phyloP scores from a whole-genome alignment of 2,888 invertebrate genomes.

The Acrobasis suavella region DNA sequence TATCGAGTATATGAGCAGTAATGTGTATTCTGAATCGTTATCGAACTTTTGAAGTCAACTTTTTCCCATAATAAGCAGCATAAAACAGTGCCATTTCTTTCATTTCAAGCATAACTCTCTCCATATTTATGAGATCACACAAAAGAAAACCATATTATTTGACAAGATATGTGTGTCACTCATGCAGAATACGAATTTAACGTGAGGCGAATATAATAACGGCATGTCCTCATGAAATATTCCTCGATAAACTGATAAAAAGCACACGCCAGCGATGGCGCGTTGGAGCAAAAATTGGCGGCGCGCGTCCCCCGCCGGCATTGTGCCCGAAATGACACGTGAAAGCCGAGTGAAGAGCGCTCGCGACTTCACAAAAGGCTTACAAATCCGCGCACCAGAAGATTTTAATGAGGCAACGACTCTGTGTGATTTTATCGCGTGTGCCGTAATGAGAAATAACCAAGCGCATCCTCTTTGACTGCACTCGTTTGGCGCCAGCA shows the following conservation, averaged over 20 bases:
- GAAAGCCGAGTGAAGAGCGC: constrained; percentile 75
- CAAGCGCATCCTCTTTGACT: constrained; percentile 79
- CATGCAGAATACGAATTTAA: constrained; percentile 46
- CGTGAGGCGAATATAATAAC: constrained; percentile 54
- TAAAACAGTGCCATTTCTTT: too few species aligned
- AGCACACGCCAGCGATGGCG: constrained; percentile 57
- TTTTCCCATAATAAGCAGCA: too few species aligned
- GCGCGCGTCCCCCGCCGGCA: constrained; percentile 58
- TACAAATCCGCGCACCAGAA: constrained; percentile 81
- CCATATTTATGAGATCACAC: constrained; percentile 26
- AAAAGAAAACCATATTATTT: constrained; percentile 32
- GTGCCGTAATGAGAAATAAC: constrained; percentile 81
- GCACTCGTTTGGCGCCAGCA: constrained; percentile 58
- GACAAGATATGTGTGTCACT: constrained; percentile 42
- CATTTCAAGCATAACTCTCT: neutral
- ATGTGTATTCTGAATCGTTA: too few species aligned
- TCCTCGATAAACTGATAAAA: constrained; percentile 68
- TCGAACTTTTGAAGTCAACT: too few species aligned
- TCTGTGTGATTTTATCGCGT: constrained; percentile 82
- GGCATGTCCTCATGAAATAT: constrained; percentile 52
- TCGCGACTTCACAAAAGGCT: constrained; percentile 77
- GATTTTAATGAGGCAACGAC: constrained; percentile 83
- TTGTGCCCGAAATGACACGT: constrained; percentile 81
- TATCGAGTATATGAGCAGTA: too few species aligned
- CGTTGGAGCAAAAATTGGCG: constrained; percentile 69